A percentile compares a stretch with the other conserved stretches of the same genome.
Conservation (phyloP, 2,888 invertebrate genomes). For the Steinernema carpocapsae region DNA sequence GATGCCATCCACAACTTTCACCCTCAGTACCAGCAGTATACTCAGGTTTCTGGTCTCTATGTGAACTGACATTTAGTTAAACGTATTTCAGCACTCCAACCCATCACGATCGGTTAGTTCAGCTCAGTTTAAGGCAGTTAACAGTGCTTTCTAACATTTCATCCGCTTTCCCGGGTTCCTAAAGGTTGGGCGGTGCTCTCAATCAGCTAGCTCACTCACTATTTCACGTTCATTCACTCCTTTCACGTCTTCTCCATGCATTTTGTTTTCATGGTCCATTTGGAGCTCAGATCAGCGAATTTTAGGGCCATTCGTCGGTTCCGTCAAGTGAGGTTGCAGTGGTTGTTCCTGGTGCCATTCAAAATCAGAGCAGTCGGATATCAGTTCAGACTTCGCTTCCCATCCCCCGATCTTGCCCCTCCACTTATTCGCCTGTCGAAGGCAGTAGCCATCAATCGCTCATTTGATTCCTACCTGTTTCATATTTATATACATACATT, state of each 20-base stretch:
- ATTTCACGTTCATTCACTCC: neutral
- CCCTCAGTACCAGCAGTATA: slow-evolving; percentile 99
- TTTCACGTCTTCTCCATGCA: slow-evolving; percentile 7
- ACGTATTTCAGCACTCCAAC: slow-evolving; percentile 66
- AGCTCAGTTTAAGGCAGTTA: neutral
- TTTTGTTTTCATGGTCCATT: neutral
- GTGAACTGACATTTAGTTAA: neutral
- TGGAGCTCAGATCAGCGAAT: neutral
- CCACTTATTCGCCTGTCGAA: slow-evolving; percentile 28
- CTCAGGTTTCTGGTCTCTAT: slow-evolving; percentile 74
- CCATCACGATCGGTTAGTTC: slow-evolving; percentile 66
- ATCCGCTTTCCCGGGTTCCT: neutral
- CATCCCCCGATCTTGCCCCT: neutral
- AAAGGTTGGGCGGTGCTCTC: neutral
- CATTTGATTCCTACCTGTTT: neutral
- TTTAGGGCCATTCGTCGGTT: neutral
- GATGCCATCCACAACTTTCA: slow-evolving; percentile 88
- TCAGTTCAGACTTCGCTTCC: slow-evolving; percentile 18
- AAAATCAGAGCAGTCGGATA: slow-evolving; percentile 21
- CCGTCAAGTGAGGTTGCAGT: slow-evolving; percentile 27
- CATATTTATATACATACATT: no score
- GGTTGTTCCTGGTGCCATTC: slow-evolving; percentile 25
- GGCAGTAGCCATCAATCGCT: slow-evolving; percentile 32
- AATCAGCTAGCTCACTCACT: neutral
- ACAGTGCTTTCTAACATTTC: slow-evolving; percentile 13